Evolutionary conservation across 2,113 vertebrate genomes (phyloP).

Genomic region (Pica pica): DNA sequence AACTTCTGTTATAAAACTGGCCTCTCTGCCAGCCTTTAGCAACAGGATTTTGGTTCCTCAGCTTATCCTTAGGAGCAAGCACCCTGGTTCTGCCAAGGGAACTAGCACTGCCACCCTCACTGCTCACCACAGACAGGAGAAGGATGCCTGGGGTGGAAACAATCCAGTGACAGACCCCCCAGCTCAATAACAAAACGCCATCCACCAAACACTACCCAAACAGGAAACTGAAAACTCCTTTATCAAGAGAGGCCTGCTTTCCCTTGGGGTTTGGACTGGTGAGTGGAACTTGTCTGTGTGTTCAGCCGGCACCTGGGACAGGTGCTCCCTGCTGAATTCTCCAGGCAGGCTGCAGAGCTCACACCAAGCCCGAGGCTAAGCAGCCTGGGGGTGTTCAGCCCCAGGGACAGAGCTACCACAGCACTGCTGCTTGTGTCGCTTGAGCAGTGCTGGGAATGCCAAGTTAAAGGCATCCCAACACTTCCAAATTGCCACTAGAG

Average conservation of each 20-base stretch:
- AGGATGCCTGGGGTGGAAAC: neutral
- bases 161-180: neutral
- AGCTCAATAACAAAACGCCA: neutral
- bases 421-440: neutral
- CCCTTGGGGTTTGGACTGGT: rapidly evolving
- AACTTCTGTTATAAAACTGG: neutral
- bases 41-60: neutral
- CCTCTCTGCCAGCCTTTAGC: neutral
- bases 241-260: too few species aligned
- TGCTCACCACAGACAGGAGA: neutral
- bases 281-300: neutral
- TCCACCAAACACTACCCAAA: neutral
- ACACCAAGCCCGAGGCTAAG: rapidly evolving
- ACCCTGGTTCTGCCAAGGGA: neutral
- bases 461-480: rapidly evolving
- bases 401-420: rapidly evolving
- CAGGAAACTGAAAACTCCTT: rapidly evolving
- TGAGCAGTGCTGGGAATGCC: neutral
- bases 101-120: neutral
- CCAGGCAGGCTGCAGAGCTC: neutral
- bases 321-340: neutral
- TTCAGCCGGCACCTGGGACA: rapidly evolving
- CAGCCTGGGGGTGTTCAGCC: neutral
- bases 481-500: neutral
- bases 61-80: neutral